Base-by-base conservation (phyloP, 2,888 invertebrate genomes). In the Acronicta aceris region DNA sequence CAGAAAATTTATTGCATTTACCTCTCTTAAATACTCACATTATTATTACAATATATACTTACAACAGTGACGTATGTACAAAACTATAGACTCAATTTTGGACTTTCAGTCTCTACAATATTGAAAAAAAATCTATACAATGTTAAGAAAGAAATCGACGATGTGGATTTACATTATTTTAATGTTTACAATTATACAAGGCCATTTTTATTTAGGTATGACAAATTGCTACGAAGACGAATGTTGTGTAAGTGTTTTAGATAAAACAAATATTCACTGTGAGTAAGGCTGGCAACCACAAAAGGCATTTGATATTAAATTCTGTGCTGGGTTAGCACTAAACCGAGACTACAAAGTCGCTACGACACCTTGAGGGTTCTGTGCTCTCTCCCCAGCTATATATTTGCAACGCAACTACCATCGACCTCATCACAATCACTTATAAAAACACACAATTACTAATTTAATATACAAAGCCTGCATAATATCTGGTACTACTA, bases 71-170 rank as follows among this genome's bases (percentile, higher is more conserved):
- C 83, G 81, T 91, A 90, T 94, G 88, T 94, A 94, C 94, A 94
- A 93, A 93, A 93, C 90, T 93, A 93, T 93, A 94, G 92, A 93
- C 92, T 94, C 93, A 91, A 93, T 91, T 92, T 91, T 91, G 92
- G 93, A 94, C 93, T 94, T 93, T 93, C 93, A 94, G 93, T 94
- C 94, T 94, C 93, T 93, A 93, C 88, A 89, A 87, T 91, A 87
- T 89, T 83, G 85, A 81, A 86, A 86, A 84, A 87, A 86, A 82
- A 87, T 88, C 86, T 81, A 85, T 89, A 90, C 88, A 90, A 78
- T 87, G 81, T 85, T 84, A 79, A 76, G 79, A 87, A 90, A 89
- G 80, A 84, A 88, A 88, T 82, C 76, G 80, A 85, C 78, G 78
- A 84, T 76, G 74, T 77, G 76, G 84, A 82, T 87, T 83, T 88